Evolutionary conservation across 1,140 invertebrate genomes (phyloP).

Genomic region (Hyles euphorbiae): DNA sequence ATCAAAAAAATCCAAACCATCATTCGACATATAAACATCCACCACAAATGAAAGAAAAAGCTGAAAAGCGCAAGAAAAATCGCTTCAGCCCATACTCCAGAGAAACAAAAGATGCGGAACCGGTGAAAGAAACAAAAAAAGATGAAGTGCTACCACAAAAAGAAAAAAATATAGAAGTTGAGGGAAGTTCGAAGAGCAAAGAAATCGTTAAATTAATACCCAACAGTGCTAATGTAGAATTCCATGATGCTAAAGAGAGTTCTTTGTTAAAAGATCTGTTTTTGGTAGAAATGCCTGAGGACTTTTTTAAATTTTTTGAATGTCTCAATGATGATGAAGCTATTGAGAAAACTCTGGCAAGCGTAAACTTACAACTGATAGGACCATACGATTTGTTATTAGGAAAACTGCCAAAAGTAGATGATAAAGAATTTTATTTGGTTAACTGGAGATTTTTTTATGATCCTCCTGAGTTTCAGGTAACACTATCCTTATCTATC

Average conservation of each 20-base stretch:
- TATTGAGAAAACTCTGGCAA: slow-evolving; percentile 78
- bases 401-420: slow-evolving; percentile 78
- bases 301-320: slow-evolving; percentile 91
- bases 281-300: slow-evolving; percentile 90
- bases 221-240: slow-evolving; percentile 23
- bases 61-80: slow-evolving; percentile 18
- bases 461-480: slow-evolving; percentile 95
- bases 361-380: slow-evolving; percentile 84
- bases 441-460: slow-evolving; percentile 94
- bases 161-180: slow-evolving; percentile 7
- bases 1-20: slow-evolving; percentile 89
- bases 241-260: slow-evolving; percentile 37
- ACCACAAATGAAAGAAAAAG: slow-evolving; percentile 52
- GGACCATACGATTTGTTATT: slow-evolving; percentile 91
- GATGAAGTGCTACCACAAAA: slow-evolving; percentile 15
- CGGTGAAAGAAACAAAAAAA: slow-evolving; percentile 27
- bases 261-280: slow-evolving; percentile 84
- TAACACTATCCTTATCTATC: slow-evolving; percentile 37
- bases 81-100: slow-evolving; percentile 41
- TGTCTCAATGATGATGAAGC: slow-evolving; percentile 75
- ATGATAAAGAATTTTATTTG: slow-evolving; percentile 80
- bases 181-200: background rate
- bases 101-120: background rate
- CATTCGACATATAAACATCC: slow-evolving; percentile 87
- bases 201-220: slow-evolving; percentile 9